Base-by-base conservation (phyloP, 2,888 invertebrate species). In the Sipha maydis region DNA sequence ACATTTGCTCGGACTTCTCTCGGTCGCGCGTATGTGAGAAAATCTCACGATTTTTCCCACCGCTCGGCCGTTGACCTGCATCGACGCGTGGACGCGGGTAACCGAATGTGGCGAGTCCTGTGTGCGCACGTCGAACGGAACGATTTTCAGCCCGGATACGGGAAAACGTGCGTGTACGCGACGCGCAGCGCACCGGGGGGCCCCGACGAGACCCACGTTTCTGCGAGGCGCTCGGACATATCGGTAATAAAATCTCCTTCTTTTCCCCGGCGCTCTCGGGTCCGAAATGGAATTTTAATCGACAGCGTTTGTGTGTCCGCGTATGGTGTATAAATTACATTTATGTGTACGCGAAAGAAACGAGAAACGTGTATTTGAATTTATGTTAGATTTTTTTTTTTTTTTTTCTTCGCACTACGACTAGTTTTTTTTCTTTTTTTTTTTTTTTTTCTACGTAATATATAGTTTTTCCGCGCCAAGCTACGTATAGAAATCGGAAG, bases 281-380 rank as follows among this genome's bases (percentile, higher is more conserved):
- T 67, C 61, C 48, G 28, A 85, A 85, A 85, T 76, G 84, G 67
- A 85, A 85, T 85, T 85, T 85, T 76, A 85, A 85, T 85, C 84
- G 84, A 76, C 41, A 41, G 8, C 61, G 38, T 76, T 76, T 25
- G 61, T 38, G 54, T 5, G 3, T 4, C 3, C n/a, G 14, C 3
- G 19, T 34, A 25, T 84, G 56, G 21, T 71, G 61, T 17, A 38
- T 80, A 38, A 41, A 54, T 54, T 83, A 31, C 54, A 56, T 61
- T 41, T 67, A 41, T 41, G 34, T 48, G 34, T 25, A 56, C 21
- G 61, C 61, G 61, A 61, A 76, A 75, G 73, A 83, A 75, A 75
- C 83, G n/a, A 75, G 38, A 28, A 84, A 76, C 61, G 41, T 84
- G 31, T 73, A 76, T 61, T 61, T 19, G 38, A 84, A 84, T 84